A percentile compares a stretch with the other conserved stretches of the same genome.
phyloP scores from a whole-genome alignment of 2,888 invertebrate species.

The Chaitophorus viminalis region DNA sequence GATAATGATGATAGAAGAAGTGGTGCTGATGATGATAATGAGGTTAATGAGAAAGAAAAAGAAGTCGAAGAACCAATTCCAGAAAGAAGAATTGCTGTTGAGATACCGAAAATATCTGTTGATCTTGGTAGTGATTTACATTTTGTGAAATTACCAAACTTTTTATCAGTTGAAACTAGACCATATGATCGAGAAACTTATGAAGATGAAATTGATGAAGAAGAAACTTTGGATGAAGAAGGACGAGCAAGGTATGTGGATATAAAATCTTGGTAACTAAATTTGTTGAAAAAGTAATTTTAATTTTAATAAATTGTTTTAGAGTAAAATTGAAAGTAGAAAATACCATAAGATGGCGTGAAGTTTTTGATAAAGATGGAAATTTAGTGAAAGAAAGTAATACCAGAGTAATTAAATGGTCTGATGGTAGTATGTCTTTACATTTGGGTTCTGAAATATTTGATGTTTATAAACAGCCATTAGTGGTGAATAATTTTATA shows the following conservation, averaged over 20 bases:
- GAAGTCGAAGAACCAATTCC: constrained; percentile 84
- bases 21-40: constrained; percentile 46
- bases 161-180: constrained; percentile 95
- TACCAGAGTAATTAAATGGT: constrained; percentile 95
- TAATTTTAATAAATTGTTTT: constrained; percentile 63
- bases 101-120: constrained; percentile 94
- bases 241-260: constrained; percentile 80
- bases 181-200: constrained; percentile 95
- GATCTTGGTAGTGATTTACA: constrained; percentile 92
- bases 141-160: constrained; percentile 97
- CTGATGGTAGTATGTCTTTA: constrained; percentile 96
- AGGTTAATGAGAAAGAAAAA: constrained; percentile 70
- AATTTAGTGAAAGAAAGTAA: constrained; percentile 90
- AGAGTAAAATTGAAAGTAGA: constrained; percentile 93
- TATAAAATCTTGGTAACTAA: neutral
- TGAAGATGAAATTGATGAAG: constrained; percentile 98
- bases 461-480: constrained; percentile 93
- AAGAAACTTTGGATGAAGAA: constrained; percentile 97
- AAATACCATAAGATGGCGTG: constrained; percentile 96
- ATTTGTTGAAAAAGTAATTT: constrained; percentile 11
- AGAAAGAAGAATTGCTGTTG: constrained; percentile 95
- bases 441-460: constrained; percentile 98
- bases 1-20: constrained; percentile 55
- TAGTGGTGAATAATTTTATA: constrained; percentile 72
- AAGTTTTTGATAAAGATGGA: constrained; percentile 82